Percentiles rank a stretch among this genome's conserved stretches.
phyloP scores from a whole-genome alignment of 2,797 vertebrate genomes.

The Enteromius unitaeniatus region DNA sequence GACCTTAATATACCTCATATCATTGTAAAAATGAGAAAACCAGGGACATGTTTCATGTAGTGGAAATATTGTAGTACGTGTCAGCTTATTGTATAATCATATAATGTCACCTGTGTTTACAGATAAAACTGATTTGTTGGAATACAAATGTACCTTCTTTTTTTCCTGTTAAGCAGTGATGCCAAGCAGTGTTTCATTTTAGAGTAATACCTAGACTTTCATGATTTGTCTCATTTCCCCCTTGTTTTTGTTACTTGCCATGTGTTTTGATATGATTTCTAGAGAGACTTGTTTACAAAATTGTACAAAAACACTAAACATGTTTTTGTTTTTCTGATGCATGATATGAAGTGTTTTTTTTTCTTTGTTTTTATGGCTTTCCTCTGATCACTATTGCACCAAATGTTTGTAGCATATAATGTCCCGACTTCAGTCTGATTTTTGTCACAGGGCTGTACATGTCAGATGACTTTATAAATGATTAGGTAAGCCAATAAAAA shows the following conservation, averaged over 20 bases:
- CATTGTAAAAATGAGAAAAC: slow-evolving; percentile 79
- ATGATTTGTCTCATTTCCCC: slow-evolving; percentile 72
- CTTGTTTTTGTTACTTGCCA: slow-evolving; percentile 83
- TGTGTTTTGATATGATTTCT: slow-evolving; percentile 85
- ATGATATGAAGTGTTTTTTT: slow-evolving; percentile 76
- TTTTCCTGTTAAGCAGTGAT: slow-evolving; percentile 76
- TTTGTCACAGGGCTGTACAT: slow-evolving; percentile 83
- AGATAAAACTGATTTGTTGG: slow-evolving; percentile 75
- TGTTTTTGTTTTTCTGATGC: slow-evolving; percentile 78
- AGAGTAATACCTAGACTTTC: slow-evolving; percentile 74
- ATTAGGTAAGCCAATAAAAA: slow-evolving; percentile 86
- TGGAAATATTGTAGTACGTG: slow-evolving; percentile 89
- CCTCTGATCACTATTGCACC: slow-evolving; percentile 81
- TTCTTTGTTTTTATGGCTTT: slow-evolving; percentile 68
- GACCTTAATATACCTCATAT: slow-evolving; percentile 88
- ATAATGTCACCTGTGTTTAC: slow-evolving; percentile 93
- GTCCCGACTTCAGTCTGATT: slow-evolving; percentile 77
- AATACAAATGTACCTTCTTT: slow-evolving; percentile 70
- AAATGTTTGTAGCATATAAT: slow-evolving; percentile 82
- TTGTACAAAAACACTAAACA: slow-evolving; percentile 88
- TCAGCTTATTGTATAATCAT: slow-evolving; percentile 93
- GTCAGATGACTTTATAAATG: slow-evolving; percentile 85
- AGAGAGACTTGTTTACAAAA: slow-evolving; percentile 87
- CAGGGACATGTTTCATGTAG: slow-evolving; percentile 89
- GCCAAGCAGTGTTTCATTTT: slow-evolving; percentile 85